phyloP scores from a whole-genome alignment of 64 coral and sea anemone species.

The Orbicella faveolata region DNA sequence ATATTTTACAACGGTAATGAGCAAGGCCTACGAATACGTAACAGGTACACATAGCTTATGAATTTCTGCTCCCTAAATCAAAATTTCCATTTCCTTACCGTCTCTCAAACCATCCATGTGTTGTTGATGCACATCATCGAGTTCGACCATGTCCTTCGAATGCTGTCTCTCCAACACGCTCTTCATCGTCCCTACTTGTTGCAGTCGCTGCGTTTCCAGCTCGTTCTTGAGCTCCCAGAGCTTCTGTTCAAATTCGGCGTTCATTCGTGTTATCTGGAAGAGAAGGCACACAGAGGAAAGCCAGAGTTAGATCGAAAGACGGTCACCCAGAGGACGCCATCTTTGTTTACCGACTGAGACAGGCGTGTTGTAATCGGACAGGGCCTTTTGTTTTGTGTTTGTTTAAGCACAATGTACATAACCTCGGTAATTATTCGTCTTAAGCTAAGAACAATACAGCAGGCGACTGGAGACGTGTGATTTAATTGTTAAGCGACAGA shows the following conservation, averaged over 20 bases:
- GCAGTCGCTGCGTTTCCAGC: conserved; percentile 68
- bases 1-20: no score
- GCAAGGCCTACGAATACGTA: no score
- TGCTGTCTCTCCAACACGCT: conserved; percentile 82
- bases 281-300: neutral
- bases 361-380: neutral
- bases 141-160: conserved; percentile 55
- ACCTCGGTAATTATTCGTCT: neutral
- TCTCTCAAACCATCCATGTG: conserved; percentile 85
- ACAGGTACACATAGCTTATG: neutral
- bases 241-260: conserved; percentile 79
- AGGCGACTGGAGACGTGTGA: neutral
- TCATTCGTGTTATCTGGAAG: conserved; percentile 81
- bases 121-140: conserved; percentile 65
- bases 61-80: neutral
- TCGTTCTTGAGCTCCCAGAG: conserved; percentile 74
- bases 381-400: conserved; percentile 1
- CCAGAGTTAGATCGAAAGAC: neutral
- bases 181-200: conserved; percentile 79
- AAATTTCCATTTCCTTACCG: conserved; percentile 41
- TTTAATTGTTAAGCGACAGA: neutral
- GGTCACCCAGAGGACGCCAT: neutral
- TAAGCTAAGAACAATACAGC: neutral
- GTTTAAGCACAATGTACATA: neutral
- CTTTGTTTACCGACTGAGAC: conserved; percentile 2